Evolutionary conservation across 2,797 vertebrate species (phyloP).

Genomic region (Columba guinea): DNA sequence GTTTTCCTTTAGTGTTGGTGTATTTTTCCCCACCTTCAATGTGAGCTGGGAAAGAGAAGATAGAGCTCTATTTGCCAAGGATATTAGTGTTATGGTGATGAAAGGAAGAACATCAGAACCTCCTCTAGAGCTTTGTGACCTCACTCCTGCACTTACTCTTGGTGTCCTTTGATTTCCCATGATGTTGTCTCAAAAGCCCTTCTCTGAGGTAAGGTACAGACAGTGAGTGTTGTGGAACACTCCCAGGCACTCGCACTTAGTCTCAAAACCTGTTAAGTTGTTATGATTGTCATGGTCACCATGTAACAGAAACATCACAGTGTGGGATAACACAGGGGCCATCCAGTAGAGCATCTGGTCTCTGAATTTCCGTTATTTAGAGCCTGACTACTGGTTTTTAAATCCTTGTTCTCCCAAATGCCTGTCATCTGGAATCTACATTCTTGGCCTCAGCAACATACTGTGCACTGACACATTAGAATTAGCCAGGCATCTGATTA

Average conservation of each 20-base stretch:
- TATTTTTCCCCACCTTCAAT: neutral
- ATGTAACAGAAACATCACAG: fast-evolving
- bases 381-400: neutral
- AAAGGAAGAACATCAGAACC: neutral
- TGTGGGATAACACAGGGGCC: neutral
- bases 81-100: neutral
- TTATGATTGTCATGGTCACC: fast-evolving
- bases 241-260: neutral
- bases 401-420: neutral
- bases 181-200: neutral
- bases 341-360: neutral
- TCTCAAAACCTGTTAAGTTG: neutral
- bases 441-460: neutral
- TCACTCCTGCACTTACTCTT: neutral
- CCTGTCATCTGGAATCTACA: neutral
- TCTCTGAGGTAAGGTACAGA: neutral
- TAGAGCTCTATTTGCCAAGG: neutral
- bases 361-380: neutral
- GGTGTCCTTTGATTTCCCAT: neutral
- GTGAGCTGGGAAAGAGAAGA: neutral
- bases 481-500: neutral
- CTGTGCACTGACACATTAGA: neutral
- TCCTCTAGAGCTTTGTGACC: neutral
- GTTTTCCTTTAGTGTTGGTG: neutral
- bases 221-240: neutral